Evolutionary conservation across 2,888 invertebrate genomes (phyloP).

Genomic region (Harpagoxenus sublaevis): DNA sequence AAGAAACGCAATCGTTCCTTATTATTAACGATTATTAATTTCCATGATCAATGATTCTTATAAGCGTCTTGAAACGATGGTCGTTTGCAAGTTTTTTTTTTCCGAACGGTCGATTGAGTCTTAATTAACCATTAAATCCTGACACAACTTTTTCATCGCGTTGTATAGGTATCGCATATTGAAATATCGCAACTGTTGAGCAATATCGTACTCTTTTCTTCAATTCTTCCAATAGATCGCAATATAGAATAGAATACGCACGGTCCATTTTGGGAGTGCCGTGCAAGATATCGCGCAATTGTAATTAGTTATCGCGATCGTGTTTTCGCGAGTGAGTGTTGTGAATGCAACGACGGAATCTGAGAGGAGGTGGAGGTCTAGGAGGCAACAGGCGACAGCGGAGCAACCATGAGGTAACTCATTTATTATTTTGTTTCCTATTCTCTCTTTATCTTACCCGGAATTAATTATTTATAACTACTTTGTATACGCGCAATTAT

Average conservation of each 20-base stretch:
- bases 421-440: background rate
- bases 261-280: background rate
- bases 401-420: background rate
- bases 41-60: background rate
- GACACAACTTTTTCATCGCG: background rate
- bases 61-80: background rate
- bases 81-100: background rate
- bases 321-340: background rate
- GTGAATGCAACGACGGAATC: background rate
- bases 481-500: background rate
- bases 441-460: background rate
- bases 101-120: background rate
- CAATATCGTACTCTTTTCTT: background rate
- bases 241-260: background rate
- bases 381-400: too few relatives aligned
- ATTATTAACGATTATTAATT: background rate
- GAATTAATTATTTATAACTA: conserved; percentile 18
- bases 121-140: background rate
- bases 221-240: background rate
- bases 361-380: background rate
- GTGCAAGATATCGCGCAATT: background rate
- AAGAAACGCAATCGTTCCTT: background rate
- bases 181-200: background rate
- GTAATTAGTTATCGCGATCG: background rate
- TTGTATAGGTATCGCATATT: background rate